Percentiles rank a stretch among this genome's conserved stretches.
These are phyloP conservation scores for Rhynchophorus ferrugineus DNA, from an alignment of 1,140 invertebrate genomes.

Conservation along the genomic window DNA sequence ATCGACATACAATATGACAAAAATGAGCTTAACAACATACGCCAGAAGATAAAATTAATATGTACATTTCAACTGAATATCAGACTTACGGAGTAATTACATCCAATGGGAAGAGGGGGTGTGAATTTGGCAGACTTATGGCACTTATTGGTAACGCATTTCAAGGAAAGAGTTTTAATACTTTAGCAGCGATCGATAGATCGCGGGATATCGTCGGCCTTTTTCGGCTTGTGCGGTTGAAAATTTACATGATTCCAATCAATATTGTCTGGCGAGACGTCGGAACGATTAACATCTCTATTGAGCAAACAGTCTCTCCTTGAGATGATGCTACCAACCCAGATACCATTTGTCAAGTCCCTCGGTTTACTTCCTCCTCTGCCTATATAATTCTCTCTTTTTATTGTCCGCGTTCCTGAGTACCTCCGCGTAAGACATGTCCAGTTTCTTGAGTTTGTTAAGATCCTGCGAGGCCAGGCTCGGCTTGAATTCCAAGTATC, in stretches of 20 bases:
- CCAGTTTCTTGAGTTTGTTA: constrained; percentile 67
- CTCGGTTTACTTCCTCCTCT: constrained; percentile 26
- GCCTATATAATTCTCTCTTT: constrained; percentile 30
- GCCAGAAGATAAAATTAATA: neutral
- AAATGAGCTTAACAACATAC: neutral
- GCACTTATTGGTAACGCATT: neutral
- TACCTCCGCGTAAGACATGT: constrained; percentile 76
- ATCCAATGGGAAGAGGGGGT: neutral
- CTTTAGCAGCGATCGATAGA: no score
- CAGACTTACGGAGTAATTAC: neutral
- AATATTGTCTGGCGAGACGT: no score
- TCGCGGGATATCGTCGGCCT: no score
- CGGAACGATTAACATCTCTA: neutral
- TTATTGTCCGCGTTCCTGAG: constrained; percentile 57
- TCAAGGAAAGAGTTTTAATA: no score
- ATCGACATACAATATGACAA: neutral
- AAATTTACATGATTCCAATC: no score
- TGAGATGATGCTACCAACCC: no score
- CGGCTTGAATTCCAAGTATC: constrained; percentile 53
- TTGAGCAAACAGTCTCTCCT: neutral
- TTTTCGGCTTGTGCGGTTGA: no score
- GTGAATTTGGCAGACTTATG: neutral
- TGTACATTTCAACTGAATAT: constrained; percentile 5
- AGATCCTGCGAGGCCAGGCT: constrained; percentile 72
- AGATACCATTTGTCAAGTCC: neutral